Percentiles rank a stretch among this genome's conserved stretches.
These are phyloP conservation scores for Nomia melanderi DNA, from an alignment of 1,140 invertebrate species.

Conservation along the genomic window DNA sequence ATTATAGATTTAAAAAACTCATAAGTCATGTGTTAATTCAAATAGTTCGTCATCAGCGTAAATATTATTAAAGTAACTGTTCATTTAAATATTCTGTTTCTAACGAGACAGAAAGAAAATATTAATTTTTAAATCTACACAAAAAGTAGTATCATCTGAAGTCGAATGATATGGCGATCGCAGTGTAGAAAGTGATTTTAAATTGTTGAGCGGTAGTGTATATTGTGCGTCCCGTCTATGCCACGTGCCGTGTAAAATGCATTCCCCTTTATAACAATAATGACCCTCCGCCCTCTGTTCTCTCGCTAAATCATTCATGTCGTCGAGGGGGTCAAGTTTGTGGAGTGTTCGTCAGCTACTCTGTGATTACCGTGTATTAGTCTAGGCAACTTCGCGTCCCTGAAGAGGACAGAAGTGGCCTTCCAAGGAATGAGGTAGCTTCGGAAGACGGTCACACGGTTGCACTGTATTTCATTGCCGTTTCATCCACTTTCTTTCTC, in stretches of 20 bases:
- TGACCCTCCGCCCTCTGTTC: slow-evolving; percentile 53
- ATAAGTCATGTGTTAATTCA: no score
- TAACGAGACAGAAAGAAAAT: no score
- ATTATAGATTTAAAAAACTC: no score
- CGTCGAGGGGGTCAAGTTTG: slow-evolving; percentile 52
- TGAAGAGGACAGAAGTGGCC: slow-evolving; percentile 52
- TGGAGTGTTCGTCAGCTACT: slow-evolving; percentile 59
- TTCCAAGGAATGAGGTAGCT: slow-evolving; percentile 40
- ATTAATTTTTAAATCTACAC: no score
- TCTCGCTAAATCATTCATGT: slow-evolving; percentile 64
- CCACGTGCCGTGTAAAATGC: slow-evolving; percentile 56
- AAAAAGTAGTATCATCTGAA: no score
- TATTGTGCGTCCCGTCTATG: not conserved
- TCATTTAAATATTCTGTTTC: no score
- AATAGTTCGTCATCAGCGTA: no score
- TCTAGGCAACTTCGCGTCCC: slow-evolving; percentile 48
- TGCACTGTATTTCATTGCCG: slow-evolving; percentile 17
- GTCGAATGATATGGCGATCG: no score
- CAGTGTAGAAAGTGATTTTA: no score
- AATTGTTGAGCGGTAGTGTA: no score
- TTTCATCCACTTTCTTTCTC: not conserved
- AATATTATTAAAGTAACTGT: no score
- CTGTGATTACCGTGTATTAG: slow-evolving; percentile 64
- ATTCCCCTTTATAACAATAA: slow-evolving; percentile 66
- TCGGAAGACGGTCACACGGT: slow-evolving; percentile 3